phyloP scores from a whole-genome alignment of 2,113 vertebrate species.

The Diadophis punctatus region DNA sequence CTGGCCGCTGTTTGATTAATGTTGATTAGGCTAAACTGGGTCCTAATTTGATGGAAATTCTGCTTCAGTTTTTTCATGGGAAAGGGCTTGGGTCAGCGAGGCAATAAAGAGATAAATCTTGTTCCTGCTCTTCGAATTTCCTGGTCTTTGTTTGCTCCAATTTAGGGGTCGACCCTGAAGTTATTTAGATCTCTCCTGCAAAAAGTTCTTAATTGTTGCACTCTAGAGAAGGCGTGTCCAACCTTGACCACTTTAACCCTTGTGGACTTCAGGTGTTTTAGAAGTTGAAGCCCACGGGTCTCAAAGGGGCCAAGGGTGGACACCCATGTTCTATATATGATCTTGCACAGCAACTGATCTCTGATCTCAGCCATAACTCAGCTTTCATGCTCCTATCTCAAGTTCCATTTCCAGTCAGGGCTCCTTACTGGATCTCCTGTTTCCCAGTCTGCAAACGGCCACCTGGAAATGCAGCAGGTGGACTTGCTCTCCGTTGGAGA shows the following conservation, averaged over 20 bases:
- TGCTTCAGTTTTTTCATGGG: not conserved
- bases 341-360: not conserved
- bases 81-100: not conserved
- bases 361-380: not conserved
- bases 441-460: not conserved
- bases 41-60: not conserved
- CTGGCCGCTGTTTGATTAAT: not conserved
- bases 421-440: not conserved
- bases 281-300: not conserved
- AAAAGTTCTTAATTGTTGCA: not conserved
- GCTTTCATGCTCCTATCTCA: not conserved
- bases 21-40: not conserved
- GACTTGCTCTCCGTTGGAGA: not conserved
- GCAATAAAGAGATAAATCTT: not conserved
- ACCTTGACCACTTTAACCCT: not conserved
- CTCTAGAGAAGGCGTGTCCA: not conserved
- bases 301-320: not conserved
- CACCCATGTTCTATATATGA: not conserved
- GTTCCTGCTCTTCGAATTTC: not conserved
- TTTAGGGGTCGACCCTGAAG: not conserved
- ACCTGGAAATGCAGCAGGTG: not conserved
- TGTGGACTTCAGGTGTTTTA: not conserved
- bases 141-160: not conserved
- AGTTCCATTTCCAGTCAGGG: not conserved
- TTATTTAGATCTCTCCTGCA: constrained; percentile 10